Conservation (phyloP, 2,113 vertebrate species). For the Psophia crepitans region DNA sequence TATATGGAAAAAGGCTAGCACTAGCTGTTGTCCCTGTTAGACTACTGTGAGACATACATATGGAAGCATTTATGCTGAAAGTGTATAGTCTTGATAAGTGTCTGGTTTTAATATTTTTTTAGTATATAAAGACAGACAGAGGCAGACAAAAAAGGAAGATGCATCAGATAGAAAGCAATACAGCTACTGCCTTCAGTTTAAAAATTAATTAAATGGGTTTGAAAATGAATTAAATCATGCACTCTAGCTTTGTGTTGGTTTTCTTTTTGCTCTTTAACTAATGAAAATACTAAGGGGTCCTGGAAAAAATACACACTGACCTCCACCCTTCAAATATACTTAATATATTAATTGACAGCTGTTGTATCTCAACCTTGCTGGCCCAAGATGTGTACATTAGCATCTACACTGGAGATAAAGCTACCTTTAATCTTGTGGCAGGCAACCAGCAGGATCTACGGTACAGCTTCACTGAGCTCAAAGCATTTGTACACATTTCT, state of each 20-base stretch:
- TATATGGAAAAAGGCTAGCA: not conserved
- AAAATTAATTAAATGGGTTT: not conserved
- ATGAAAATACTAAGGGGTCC: not conserved
- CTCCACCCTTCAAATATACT: not conserved
- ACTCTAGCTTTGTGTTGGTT: not conserved
- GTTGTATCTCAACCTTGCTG: not conserved
- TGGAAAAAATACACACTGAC: not conserved
- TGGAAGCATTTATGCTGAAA: conserved; percentile 6
- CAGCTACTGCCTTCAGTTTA: not conserved
- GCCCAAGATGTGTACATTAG: not conserved
- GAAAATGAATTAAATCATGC: not conserved
- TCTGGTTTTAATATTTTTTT: not conserved
- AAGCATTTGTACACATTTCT: not conserved
- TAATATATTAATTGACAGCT: not conserved
- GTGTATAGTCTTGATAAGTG: not conserved
- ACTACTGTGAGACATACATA: not conserved
- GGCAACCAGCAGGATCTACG: not conserved
- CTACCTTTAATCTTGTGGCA: not conserved
- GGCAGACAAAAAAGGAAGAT: not conserved
- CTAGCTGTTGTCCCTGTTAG: not conserved
- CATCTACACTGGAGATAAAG: not conserved
- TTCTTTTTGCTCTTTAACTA: not conserved
- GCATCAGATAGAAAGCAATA: not conserved
- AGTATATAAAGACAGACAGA: not conserved
- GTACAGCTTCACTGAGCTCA: not conserved